phyloP scores from a whole-genome alignment of 1,140 invertebrate genomes.

The Tenebrio molitor region DNA sequence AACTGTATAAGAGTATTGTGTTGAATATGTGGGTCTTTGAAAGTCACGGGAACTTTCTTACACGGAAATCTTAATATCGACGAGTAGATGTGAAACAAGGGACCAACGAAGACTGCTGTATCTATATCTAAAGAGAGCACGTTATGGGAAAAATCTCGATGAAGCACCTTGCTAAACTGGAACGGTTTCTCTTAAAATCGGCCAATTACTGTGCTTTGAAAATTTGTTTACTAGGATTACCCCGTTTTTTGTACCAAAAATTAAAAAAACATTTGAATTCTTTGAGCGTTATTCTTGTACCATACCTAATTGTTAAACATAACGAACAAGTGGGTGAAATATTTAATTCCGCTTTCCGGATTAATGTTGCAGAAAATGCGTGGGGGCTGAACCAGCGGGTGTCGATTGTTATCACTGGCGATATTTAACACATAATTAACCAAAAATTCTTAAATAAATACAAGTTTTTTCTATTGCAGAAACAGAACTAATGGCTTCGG shows the following conservation, averaged over 20 bases:
- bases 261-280: too few species aligned
- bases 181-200: conserved; percentile 1
- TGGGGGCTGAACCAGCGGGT: conserved; percentile 29
- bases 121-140: conserved; percentile 35
- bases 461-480: conserved; percentile 45
- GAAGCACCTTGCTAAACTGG: not conserved
- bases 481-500: conserved; percentile 57
- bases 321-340: not conserved
- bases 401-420: conserved; percentile 36
- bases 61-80: conserved; percentile 46
- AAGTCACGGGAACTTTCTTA: conserved; percentile 45
- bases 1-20: conserved; percentile 42
- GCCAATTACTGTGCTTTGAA: too few species aligned
- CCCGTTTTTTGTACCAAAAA: too few species aligned
- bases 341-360: conserved; percentile 5
- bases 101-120: conserved; percentile 10
- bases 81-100: conserved; percentile 33
- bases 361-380: conserved; percentile 45
- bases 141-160: not conserved
- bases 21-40: conserved; percentile 48
- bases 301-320: too few species aligned
- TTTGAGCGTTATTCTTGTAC: too few species aligned
- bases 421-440: conserved; percentile 41
- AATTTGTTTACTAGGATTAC: too few species aligned
- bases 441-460: not conserved